These are phyloP conservation scores for Edolisoma coerulescens DNA, from an alignment of 2,113 vertebrate genomes.

Conservation along the genomic window DNA sequence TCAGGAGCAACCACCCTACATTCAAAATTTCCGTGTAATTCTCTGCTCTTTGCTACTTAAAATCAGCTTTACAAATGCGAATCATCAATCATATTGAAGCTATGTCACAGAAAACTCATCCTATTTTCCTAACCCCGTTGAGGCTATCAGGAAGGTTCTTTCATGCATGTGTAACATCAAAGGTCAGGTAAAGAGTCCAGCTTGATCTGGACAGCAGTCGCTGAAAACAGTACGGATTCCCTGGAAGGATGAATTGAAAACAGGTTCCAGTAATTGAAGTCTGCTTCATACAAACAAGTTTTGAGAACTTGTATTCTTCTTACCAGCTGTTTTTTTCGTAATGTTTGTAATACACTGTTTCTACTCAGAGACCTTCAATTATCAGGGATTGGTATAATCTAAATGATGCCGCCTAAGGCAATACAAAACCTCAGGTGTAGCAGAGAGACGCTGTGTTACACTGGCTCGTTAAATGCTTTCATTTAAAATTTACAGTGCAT, in stretches of 20 bases:
- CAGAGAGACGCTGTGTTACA: neutral
- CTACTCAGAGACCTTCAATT: neutral
- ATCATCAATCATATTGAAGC: neutral
- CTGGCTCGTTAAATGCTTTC: neutral
- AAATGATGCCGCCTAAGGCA: neutral
- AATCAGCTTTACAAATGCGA: fast-evolving
- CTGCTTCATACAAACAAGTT: neutral
- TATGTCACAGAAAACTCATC: neutral
- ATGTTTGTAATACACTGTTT: neutral
- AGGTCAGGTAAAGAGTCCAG: neutral
- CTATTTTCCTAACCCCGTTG: neutral
- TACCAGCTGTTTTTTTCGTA: neutral
- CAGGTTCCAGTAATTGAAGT: neutral
- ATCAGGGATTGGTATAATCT: neutral
- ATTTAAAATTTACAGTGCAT: neutral
- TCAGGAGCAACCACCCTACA: neutral
- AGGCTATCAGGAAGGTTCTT: neutral
- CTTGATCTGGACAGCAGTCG: neutral
- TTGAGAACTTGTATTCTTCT: neutral
- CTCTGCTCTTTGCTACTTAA: neutral
- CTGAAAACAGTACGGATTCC: neutral
- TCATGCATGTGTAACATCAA: neutral
- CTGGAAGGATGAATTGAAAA: neutral
- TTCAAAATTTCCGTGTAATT: neutral
- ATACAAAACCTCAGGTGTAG: neutral